A percentile compares a stretch with the other conserved stretches of the same genome.
Evolutionary conservation across 2,113 vertebrate genomes (phyloP).

Genomic region (Lamprotornis superbus): DNA sequence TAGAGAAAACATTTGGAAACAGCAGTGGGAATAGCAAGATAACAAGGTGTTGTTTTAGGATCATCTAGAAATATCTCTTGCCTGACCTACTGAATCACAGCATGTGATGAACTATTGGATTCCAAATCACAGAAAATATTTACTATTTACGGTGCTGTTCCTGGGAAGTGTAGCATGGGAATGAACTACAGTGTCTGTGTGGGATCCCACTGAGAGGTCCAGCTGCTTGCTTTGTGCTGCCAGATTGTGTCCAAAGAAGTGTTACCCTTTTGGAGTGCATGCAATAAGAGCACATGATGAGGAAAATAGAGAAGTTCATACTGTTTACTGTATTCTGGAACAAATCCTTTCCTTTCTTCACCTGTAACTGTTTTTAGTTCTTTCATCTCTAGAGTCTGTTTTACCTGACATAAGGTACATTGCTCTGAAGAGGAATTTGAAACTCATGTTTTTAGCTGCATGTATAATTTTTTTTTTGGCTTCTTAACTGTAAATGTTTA

Average conservation of each 20-base stretch:
- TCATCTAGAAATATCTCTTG: slow-evolving; percentile 34
- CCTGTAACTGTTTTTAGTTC: neutral
- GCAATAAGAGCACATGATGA: neutral
- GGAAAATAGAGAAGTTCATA: neutral
- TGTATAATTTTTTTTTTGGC: neutral
- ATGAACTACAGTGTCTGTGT: slow-evolving; percentile 33
- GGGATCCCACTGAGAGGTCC: slow-evolving; percentile 57
- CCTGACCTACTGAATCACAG: slow-evolving; percentile 31
- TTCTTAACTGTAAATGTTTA: neutral
- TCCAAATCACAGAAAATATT: slow-evolving; percentile 59
- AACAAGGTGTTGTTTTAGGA: slow-evolving; percentile 24
- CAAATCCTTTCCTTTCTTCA: neutral
- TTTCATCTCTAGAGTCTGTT: neutral
- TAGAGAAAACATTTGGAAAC: neutral
- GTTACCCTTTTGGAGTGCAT: slow-evolving; percentile 9
- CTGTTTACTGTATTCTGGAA: neutral
- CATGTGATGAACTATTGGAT: slow-evolving; percentile 7
- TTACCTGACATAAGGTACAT: neutral
- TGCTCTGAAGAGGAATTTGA: slow-evolving; percentile 5
- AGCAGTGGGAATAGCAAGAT: neutral
- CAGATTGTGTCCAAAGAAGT: slow-evolving; percentile 61
- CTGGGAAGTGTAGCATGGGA: slow-evolving; percentile 62
- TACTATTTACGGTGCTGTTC: slow-evolving; percentile 50
- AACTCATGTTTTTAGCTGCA: neutral
- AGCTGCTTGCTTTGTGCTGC: slow-evolving; percentile 54